Conservation (phyloP, 2,888 invertebrate genomes). For the Lasioglossum marginatum region DNA sequence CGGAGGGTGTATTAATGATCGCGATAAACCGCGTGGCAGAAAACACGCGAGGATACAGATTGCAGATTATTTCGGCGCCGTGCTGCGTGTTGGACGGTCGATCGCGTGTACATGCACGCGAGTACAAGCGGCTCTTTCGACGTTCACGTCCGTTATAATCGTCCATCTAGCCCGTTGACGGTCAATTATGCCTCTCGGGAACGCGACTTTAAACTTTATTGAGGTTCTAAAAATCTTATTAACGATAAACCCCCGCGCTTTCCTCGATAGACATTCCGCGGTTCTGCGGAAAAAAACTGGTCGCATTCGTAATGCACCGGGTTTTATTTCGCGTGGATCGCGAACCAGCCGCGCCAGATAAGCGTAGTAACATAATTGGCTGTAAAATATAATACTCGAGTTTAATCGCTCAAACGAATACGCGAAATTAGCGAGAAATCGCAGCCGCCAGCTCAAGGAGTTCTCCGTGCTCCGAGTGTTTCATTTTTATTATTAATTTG, state of each 20-base stretch:
- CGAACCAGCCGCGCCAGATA: not conserved
- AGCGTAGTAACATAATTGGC: not conserved
- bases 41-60: slow-evolving; percentile 74
- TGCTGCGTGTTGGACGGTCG: not conserved
- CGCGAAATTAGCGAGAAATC: not conserved
- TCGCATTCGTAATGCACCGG: slow-evolving; percentile 6
- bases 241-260: not conserved
- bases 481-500: not conserved
- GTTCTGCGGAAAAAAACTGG: not conserved
- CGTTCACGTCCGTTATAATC: slow-evolving; percentile 1
- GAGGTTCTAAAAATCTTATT: not conserved
- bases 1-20: slow-evolving; percentile 71
- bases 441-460: not conserved
- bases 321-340: not conserved
- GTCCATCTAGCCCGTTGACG: slow-evolving; percentile 14
- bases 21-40: slow-evolving; percentile 54
- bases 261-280: not conserved
- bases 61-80: slow-evolving; percentile 68
- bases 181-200: slow-evolving; percentile 12
- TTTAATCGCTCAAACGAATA: not conserved
- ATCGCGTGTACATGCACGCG: slow-evolving; percentile 10
- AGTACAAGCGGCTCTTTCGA: slow-evolving; percentile 3
- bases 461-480: not conserved
- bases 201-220: slow-evolving; percentile 7
- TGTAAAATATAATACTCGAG: not conserved